Evolutionary conservation across 2,113 vertebrate species (phyloP).

Genomic region (Oplegnathus fasciatus): DNA sequence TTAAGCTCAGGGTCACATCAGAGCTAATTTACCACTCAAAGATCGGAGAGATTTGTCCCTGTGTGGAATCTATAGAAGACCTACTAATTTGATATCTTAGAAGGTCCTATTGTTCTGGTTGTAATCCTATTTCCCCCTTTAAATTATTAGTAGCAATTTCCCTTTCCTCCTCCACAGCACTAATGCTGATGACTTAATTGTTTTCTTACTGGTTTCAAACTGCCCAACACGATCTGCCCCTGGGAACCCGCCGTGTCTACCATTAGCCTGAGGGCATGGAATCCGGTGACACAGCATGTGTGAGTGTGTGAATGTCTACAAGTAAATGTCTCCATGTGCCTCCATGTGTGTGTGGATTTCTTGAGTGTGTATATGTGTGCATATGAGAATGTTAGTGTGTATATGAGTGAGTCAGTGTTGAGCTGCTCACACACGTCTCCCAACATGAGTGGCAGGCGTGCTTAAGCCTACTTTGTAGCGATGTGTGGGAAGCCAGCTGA

Average conservation of each 20-base stretch:
- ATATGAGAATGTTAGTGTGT: not conserved
- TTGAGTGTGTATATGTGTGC: not conserved
- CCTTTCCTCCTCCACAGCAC: slow-evolving; percentile 57
- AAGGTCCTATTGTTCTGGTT: slow-evolving; percentile 55
- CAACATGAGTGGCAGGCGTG: slow-evolving; percentile 51
- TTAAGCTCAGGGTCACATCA: not conserved
- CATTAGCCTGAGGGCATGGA: slow-evolving; percentile 48
- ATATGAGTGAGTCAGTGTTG: not conserved
- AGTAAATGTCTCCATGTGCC: slow-evolving; percentile 52
- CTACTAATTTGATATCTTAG: slow-evolving; percentile 31
- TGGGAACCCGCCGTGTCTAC: slow-evolving; percentile 65
- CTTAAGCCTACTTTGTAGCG: slow-evolving; percentile 54
- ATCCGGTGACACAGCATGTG: slow-evolving; percentile 60
- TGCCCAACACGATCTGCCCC: slow-evolving; percentile 52
- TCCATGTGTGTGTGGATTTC: slow-evolving; percentile 19
- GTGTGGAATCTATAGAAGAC: not conserved
- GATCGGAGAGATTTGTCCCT: slow-evolving; percentile 20
- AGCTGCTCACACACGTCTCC: not conserved
- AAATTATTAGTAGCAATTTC: slow-evolving; percentile 57
- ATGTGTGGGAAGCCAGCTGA: slow-evolving; percentile 72
- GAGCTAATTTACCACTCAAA: not conserved
- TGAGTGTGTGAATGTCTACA: slow-evolving; percentile 50
- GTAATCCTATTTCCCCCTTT: slow-evolving; percentile 54
- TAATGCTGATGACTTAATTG: slow-evolving; percentile 71
- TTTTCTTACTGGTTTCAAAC: slow-evolving; percentile 65